Percentiles rank a stretch among this genome's conserved stretches.
Conservation (phyloP, 2,797 vertebrate species). For the Forpus xanthops region DNA sequence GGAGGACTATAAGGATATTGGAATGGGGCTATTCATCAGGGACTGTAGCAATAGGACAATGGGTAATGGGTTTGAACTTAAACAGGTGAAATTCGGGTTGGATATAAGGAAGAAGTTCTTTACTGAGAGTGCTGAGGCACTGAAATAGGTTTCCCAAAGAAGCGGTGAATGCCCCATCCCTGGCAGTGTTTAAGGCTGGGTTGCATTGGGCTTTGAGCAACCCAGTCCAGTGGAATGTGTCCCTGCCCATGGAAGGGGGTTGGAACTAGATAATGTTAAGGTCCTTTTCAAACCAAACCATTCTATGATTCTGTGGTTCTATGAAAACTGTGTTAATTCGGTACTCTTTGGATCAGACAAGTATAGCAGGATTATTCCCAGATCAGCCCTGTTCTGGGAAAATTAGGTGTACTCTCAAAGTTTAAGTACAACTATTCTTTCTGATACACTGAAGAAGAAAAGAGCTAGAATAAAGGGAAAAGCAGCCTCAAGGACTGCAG, state of each 20-base stretch:
- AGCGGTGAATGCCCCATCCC: background rate
- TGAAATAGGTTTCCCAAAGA: background rate
- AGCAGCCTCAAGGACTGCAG: background rate
- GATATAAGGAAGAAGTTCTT: background rate
- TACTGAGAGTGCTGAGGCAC: background rate
- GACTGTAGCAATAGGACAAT: background rate
- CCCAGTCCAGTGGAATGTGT: background rate
- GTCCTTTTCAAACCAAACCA: background rate
- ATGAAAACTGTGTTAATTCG: background rate
- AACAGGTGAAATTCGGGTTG: background rate
- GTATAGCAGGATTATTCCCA: background rate
- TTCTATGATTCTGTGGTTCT: background rate
- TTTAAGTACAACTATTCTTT: background rate
- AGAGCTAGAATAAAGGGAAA: background rate
- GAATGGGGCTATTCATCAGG: background rate
- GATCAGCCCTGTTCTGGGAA: background rate
- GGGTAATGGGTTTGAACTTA: background rate
- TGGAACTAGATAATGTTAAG: background rate
- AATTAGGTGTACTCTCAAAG: background rate
- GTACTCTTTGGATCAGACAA: background rate
- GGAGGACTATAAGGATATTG: background rate
- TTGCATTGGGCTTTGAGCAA: background rate
- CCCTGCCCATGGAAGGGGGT: background rate
- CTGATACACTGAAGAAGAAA: background rate
- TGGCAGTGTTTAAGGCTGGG: background rate